These are phyloP conservation scores for Chymomyza procnemis DNA, from an alignment of 2,888 invertebrate species.

Conservation along the genomic window DNA sequence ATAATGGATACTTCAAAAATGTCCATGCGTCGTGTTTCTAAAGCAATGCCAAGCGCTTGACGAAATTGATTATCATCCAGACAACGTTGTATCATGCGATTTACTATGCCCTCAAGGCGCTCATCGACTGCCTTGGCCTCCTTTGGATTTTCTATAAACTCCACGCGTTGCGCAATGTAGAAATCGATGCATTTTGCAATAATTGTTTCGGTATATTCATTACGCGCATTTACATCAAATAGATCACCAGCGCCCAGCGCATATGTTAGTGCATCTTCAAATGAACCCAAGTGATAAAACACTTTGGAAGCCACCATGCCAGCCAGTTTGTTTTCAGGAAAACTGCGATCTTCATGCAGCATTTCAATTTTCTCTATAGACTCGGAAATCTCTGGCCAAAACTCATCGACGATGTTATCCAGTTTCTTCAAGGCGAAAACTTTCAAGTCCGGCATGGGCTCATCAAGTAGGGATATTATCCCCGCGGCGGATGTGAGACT, in stretches of 20 bases:
- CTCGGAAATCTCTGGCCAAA: slow-evolving; percentile 99
- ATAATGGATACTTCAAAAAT: slow-evolving; percentile 95
- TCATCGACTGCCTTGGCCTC: slow-evolving; percentile 86
- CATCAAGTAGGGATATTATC: slow-evolving; percentile 96
- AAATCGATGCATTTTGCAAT: slow-evolving; percentile 98
- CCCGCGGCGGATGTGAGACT: slow-evolving; percentile 86
- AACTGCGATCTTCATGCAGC: slow-evolving; percentile 93
- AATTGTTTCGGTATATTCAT: slow-evolving; percentile 97
- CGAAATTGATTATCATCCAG: slow-evolving; percentile 95
- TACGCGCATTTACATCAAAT: slow-evolving; percentile 95
- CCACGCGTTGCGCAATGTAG: slow-evolving; percentile 92
- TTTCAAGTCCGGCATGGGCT: slow-evolving; percentile 94
- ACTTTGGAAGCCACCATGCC: slow-evolving; percentile 99
- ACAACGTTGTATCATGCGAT: slow-evolving; percentile 98
- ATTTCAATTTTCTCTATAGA: slow-evolving; percentile 98
- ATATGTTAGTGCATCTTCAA: slow-evolving; percentile 97
- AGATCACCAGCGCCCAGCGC: slow-evolving; percentile 96
- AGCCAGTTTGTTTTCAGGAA: slow-evolving; percentile 93
- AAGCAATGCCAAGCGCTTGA: slow-evolving; percentile 96
- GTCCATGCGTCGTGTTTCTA: slow-evolving; percentile 98
- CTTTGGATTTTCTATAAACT: slow-evolving; percentile 84
- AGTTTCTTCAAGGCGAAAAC: slow-evolving; percentile 95
- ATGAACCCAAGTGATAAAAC: slow-evolving; percentile 97
- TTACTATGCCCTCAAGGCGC: slow-evolving; percentile 94
- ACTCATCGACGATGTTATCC: slow-evolving; percentile 96